These are phyloP conservation scores for Caenorhabditis brenneri DNA, from an alignment of 1,140 invertebrate genomes.

Conservation along the genomic window DNA sequence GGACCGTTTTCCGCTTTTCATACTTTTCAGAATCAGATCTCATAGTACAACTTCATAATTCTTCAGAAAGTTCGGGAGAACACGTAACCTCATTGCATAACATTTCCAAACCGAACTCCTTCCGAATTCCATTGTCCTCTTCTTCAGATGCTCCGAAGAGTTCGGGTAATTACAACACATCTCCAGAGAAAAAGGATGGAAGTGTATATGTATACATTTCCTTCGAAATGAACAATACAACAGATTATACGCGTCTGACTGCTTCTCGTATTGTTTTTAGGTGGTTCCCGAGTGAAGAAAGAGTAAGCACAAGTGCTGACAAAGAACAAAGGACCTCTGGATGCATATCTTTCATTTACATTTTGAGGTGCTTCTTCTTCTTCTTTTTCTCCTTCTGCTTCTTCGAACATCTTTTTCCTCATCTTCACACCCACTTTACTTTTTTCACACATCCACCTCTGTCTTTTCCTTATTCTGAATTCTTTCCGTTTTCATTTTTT, in stretches of 20 bases:
- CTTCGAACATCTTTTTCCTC: background rate
- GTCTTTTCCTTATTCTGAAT: background rate
- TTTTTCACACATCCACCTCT: background rate
- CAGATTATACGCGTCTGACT: constrained; percentile 18
- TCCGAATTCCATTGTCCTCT: too few relatives aligned
- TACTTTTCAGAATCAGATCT: too few relatives aligned
- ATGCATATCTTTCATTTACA: constrained; percentile 31
- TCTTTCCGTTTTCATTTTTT: constrained; percentile 18
- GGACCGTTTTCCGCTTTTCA: background rate
- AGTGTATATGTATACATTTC: background rate
- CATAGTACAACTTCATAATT: too few relatives aligned
- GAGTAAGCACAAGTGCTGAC: constrained; percentile 4
- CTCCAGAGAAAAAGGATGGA: background rate
- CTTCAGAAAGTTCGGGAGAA: too few relatives aligned
- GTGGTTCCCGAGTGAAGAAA: background rate
- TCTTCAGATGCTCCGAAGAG: background rate
- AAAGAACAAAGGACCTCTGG: background rate
- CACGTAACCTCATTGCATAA: too few relatives aligned
- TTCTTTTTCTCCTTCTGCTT: background rate
- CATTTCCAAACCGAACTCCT: too few relatives aligned
- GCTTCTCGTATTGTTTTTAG: background rate
- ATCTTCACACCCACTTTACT: background rate
- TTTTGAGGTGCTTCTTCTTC: constrained; percentile 40
- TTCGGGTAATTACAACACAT: background rate
- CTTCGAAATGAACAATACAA: background rate